Percentiles rank a stretch among this genome's conserved stretches.
Conservation (phyloP, 92 coral and sea anemone species). For the Actinernus sp. region DNA sequence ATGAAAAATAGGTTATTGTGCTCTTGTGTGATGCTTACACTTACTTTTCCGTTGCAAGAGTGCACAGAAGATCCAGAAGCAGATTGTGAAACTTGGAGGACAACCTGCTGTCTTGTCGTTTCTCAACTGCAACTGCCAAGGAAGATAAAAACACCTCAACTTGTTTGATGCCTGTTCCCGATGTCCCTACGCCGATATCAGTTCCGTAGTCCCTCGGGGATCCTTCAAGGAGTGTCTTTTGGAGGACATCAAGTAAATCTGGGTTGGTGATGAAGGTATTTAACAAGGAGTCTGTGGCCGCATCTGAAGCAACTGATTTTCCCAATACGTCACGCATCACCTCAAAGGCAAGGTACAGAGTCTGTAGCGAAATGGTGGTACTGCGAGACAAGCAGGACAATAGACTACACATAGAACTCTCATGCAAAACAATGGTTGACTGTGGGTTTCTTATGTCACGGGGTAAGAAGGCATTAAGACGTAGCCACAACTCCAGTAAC, state of each 20-base stretch:
- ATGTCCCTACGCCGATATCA: constrained; percentile 31
- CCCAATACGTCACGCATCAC: constrained; percentile 23
- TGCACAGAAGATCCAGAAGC: constrained; percentile 43
- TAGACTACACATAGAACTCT: constrained; percentile 14
- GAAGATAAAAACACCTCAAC: constrained; percentile 62
- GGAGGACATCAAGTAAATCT: constrained; percentile 13
- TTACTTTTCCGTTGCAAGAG: constrained; percentile 55
- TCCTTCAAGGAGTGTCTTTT: constrained; percentile 37
- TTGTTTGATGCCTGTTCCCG: constrained; percentile 48
- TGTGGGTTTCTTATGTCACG: constrained; percentile 1
- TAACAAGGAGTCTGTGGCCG: neutral
- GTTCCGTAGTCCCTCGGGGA: constrained; percentile 43
- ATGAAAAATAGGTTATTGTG: no score
- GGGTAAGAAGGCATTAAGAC: constrained; percentile 39
- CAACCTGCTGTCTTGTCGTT: constrained; percentile 19
- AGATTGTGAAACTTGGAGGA: constrained; percentile 44
- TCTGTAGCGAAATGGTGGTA: constrained; percentile 27
- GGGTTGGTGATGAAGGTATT: constrained; percentile 21
- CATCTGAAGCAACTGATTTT: constrained; percentile 2
- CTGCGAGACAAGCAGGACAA: constrained; percentile 33
- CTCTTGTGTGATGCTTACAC: no score
- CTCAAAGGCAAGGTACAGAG: constrained; percentile 40
- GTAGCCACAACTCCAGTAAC: constrained; percentile 62
- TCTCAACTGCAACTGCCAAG: constrained; percentile 46
- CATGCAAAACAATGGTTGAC: constrained; percentile 3